Conservation (phyloP, 92 coral and sea anemone genomes). For the Micromussa lordhowensis region DNA sequence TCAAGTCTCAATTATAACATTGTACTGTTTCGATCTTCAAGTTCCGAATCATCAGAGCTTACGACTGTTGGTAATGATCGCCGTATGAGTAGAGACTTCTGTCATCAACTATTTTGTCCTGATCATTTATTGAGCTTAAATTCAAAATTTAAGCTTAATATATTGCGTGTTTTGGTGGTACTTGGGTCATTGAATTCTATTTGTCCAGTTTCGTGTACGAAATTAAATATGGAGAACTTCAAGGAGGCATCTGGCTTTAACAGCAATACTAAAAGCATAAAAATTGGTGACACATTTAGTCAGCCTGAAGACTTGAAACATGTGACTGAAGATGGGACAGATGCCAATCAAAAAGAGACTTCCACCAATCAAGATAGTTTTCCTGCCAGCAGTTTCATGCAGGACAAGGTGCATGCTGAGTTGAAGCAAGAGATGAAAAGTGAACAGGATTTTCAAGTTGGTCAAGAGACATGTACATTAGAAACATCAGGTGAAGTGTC, state of each 20-base stretch:
- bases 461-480: neutral
- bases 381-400: neutral
- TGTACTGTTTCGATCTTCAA: neutral
- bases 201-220: neutral
- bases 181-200: neutral
- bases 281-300: neutral
- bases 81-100: neutral
- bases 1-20: neutral
- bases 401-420: neutral
- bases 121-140: no score
- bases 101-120: neutral
- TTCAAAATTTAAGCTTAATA: neutral
- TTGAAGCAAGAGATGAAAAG: neutral
- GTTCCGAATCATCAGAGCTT: neutral
- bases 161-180: neutral
- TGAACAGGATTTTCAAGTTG: neutral
- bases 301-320: neutral
- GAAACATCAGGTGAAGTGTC: neutral
- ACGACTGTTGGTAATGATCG: neutral
- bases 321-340: neutral
- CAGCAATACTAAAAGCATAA: neutral
- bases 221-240: slow-evolving; percentile 8
- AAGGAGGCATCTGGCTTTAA: neutral
- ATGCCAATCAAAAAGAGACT: slow-evolving; percentile 5
- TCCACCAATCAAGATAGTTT: slow-evolving; percentile 15